phyloP scores from a whole-genome alignment of 2,113 vertebrate species.

The Oenanthe melanoleuca region DNA sequence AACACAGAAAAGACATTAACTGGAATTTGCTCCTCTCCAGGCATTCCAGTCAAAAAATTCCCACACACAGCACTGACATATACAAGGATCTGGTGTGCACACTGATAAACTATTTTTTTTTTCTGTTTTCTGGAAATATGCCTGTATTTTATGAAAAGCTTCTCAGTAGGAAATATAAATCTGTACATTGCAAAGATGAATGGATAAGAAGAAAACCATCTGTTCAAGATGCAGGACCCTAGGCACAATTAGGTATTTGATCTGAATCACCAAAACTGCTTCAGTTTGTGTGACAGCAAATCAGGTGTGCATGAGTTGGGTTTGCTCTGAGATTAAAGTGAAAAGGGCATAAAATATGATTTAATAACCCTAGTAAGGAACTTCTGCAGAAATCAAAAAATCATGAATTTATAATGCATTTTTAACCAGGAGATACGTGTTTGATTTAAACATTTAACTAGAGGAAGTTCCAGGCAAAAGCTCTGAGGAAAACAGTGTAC shows the following conservation, averaged over 20 bases:
- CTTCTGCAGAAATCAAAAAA: neutral
- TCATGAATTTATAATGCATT: neutral
- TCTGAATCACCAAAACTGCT: neutral
- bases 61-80: neutral
- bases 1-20: neutral
- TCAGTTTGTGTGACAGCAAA: neutral
- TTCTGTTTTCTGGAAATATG: neutral
- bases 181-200: neutral
- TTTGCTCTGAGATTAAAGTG: neutral
- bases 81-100: neutral
- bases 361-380: neutral
- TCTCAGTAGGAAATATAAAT: neutral
- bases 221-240: neutral
- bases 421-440: neutral
- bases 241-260: neutral
- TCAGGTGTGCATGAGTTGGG: neutral
- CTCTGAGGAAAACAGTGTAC: neutral
- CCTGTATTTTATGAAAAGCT: neutral
- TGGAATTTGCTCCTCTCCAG: neutral
- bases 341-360: neutral
- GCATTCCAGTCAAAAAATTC: neutral
- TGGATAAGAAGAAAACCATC: neutral
- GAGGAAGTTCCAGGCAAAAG: neutral
- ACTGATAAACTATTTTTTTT: neutral
- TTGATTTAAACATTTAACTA: neutral